Evolutionary conservation across 2,113 vertebrate species (phyloP), one percentile per base, ranked within the genome.

Genomic region (Gambusia affinis): DNA sequence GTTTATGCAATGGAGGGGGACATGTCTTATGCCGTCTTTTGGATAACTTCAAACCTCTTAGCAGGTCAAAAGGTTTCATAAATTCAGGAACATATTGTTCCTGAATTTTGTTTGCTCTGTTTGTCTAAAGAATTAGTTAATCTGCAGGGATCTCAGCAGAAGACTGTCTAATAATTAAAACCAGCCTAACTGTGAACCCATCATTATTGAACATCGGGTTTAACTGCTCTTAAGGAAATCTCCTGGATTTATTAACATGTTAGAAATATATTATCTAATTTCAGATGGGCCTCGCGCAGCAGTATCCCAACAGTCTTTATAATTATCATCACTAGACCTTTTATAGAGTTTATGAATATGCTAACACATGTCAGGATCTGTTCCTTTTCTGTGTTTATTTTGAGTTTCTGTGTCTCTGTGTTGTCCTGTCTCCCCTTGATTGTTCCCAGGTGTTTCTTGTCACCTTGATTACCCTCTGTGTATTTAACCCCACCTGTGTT

Each of bases 271-370:
- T 44, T 4, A 11, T 63, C 10, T 44, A 33, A 64, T 47, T 35
- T 70, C 12, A 12, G 61, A 54, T 64, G 8, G 0, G 8, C 39
- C 4, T 67, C 28, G 1, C 12, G 4, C 22, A 64, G 15, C 27
- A 64, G 62, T 24, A n/a, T 65, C 35, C 39, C 64, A 37, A 66
- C 35, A n/a, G 11, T 64, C 8, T 66, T 31, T 2, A 61, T 39
- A 64, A 29, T 73, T 51, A 61, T 42, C 28, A 71, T 67, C 22
- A 64, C 47, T 30, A 30, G 17, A 10, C 19, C 7, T 19, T n/a
- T 31, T 28, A 27, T 14, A 12, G 10, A 64, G 64, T 17, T 68
- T 24, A 60, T 60, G 37, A 76, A 61, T 75, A 64, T 84, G 47
- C 6, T 65, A 47, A 44, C 64, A 27, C 27, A 27, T 27, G 27